Evolutionary conservation across 2,113 vertebrate genomes (phyloP), one percentile per base, ranked within the genome.

Genomic region (Melanerpes aurifrons): DNA sequence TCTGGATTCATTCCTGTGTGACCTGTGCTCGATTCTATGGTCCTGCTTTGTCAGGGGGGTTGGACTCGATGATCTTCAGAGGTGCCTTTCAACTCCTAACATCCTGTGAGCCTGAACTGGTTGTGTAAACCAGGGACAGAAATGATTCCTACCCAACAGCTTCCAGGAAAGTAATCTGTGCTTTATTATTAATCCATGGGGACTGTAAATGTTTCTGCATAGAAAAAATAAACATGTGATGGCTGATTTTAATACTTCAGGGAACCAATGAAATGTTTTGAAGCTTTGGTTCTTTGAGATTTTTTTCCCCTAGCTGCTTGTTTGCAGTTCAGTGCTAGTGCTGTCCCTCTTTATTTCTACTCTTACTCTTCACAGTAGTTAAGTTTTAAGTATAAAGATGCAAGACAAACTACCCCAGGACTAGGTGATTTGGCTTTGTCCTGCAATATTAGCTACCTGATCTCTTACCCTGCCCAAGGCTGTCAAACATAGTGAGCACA

Each of bases 401-500:
- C 32, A 63, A 59, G 25, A 87, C 18, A 64, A 91, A 37, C 17
- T n/a, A 43, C 37, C n/a, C 28, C 31, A 74, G 48, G 54, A 25
- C 18, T 6, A 8, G 15, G 69, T 26, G 47, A 71, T 48, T 31
- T 77, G 76, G 45, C 69, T 76, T 37, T 67, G 21, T 59, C 69
- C 66, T 37, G 24, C 16, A n/a, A 8, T 15, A 45, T 29, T 68
- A 66, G 22, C 32, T 72, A 20, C 47, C 66, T 12, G 59, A 45
- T 26, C 37, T 67, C 77, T 48, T 18, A 7, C 20, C 56, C 71
- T 56, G 57, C 47, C 59, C 40, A 50, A 54, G 64, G 61, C 48
- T 61, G 24, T 0, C 22, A 40, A 4, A 4, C 25, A 14, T 1
- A 53, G 35, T 13, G 50, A 76, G 37, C 50, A 43, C 0, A 0